phyloP scores from a whole-genome alignment of 2,888 invertebrate genomes.

The Epistrophe eligans region DNA sequence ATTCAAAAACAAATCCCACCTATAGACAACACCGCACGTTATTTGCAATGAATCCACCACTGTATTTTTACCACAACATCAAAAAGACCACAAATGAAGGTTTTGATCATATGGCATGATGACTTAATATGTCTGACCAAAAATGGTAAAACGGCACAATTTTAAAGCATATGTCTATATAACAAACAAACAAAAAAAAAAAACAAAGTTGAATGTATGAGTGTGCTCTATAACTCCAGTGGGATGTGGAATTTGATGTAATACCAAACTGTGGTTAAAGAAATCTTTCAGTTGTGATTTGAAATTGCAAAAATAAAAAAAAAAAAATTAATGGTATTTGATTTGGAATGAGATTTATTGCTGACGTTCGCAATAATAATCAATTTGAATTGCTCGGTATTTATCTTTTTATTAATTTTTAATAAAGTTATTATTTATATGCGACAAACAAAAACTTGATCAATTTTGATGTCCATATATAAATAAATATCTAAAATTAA shows the following conservation, averaged over 20 bases:
- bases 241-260: slow-evolving; percentile 55
- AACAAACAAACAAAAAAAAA: slow-evolving; percentile 9
- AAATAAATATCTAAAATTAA: slow-evolving; percentile 6
- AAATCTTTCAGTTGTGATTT: slow-evolving; percentile 2
- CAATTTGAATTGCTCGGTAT: slow-evolving; percentile 56
- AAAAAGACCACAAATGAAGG: slow-evolving; percentile 68
- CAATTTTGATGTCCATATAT: slow-evolving; percentile 44
- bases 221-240: not conserved
- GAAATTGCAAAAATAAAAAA: slow-evolving; percentile 6
- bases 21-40: too few relatives aligned
- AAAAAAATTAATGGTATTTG: slow-evolving; percentile 29
- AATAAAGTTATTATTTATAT: slow-evolving; percentile 52
- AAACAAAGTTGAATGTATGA: not conserved
- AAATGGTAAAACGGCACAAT: slow-evolving; percentile 75
- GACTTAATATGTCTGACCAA: slow-evolving; percentile 76
- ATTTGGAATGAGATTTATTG: slow-evolving; percentile 55
- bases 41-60: not conserved
- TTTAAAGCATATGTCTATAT: slow-evolving; percentile 46
- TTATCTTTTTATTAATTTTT: slow-evolving; percentile 63
- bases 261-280: slow-evolving; percentile 46
- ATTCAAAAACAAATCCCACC: too few relatives aligned
- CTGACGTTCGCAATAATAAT: slow-evolving; percentile 44
- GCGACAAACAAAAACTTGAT: slow-evolving; percentile 50
- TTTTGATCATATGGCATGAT: slow-evolving; percentile 75
- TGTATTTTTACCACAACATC: slow-evolving; percentile 10